Base-by-base conservation (phyloP, 92 coral and sea anemone species). In the Bergia sp. region DNA sequence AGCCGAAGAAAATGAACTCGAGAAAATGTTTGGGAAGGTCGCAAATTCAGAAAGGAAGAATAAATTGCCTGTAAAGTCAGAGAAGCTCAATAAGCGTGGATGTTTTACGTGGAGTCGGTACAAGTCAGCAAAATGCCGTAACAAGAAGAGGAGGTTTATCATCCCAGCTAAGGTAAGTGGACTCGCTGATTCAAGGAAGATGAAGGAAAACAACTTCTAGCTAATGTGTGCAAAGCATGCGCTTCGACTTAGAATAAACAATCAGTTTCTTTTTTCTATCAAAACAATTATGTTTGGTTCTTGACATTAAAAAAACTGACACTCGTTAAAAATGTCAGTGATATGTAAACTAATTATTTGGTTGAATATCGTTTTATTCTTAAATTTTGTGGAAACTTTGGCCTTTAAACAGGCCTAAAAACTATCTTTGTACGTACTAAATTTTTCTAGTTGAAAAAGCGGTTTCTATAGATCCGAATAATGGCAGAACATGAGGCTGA, bases 91-190 rank as follows among this genome's bases (percentile, higher is more conserved):
- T 0, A 80, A 80, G 43, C 85, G 85, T 3, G 69, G 45, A 5
- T 80, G 85, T 36, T 80, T 80, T 15, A 37, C 29, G 1, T 80
- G 85, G 85, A 80, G 85, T 37, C 72, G 85, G 12, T 80, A 80
- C 67, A 80, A 80, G 45, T 80, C 85, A 36, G 72, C 8, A 9
- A 80, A 42, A 80, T 80, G 85, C 71, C 72, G 42, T 12, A 80
- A 80, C 39, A 37, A 15, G 73, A 80, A 80, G 40, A 57, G 85
- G 57, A 13, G 40, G 69, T 80, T 57, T 37, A 1, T 80, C 23
- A 80, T 13, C 5, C 10, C 37, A 5, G 85, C 69, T 8, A 80
- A 80, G 85, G 85, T 80, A 57, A 7, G 13, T 47, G 4, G 7
- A 61, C 12, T 61, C 29, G 3, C 69, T 61, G 29, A 36, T 36